Evolutionary conservation across 2,113 vertebrate species (phyloP), one percentile per base, ranked within the genome.

Genomic region (Quiscalus mexicanus): DNA sequence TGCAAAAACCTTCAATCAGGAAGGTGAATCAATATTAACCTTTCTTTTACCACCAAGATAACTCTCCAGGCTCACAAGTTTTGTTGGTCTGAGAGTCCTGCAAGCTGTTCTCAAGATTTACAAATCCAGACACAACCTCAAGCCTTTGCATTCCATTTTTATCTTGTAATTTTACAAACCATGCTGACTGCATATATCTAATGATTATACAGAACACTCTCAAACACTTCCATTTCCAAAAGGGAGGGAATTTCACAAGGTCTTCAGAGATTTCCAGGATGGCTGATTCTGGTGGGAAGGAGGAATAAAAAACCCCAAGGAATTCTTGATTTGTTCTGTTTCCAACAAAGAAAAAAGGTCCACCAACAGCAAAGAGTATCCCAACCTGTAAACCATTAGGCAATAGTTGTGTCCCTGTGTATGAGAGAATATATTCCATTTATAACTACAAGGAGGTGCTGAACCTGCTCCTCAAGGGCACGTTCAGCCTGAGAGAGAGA

Each of bases 391-490:
- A 91, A 41, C 5, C 20, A 1, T 15, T 12, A 64, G 30, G 45
- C 9, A 55, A 17, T 2, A 8, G 2, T 8, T 44, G 37, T 45
- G 23, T 42, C 45, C 25, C 44, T 81, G 55, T 15, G 15, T 3
- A 5, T 5, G 53, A 71, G 30, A 28, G 15, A 69, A 85, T 7
- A 49, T 18, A 23, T 14, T 75, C 3, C 11, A 76, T 5, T 44
- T 83, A 13, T 28, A 87, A 31, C 41, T 76, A 25, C 5, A 30
- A 28, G 41, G 28, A 69, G 37, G 22, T 67, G 30, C 65, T 87
- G 80, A 87, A 69, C 55, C 47, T 58, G 39, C 59, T 91, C n/a
- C n/a, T 71, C 21, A 69, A 91, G 84, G 80, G 33, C 86, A 75
- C 0, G 5, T 12, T 44, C 17, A 37, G 67, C 49, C 37, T 75